Conservation (phyloP, 2,797 vertebrate species). For the Oceanodroma leucorhoa region DNA sequence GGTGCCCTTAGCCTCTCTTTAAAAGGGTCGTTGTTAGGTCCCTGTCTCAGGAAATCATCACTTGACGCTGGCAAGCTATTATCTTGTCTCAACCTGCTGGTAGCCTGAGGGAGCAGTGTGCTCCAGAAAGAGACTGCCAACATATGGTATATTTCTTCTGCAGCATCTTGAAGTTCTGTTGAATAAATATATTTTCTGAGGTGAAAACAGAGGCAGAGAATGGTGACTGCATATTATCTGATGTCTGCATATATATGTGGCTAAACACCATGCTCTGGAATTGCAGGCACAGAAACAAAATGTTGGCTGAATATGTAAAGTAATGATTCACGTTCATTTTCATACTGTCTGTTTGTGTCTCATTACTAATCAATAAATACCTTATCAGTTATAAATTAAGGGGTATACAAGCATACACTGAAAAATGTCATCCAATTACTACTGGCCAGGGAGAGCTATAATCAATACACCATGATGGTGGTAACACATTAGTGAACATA, state of each 20-base stretch:
- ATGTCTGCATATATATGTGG: no score
- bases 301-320: neutral
- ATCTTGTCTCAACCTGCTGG: neutral
- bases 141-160: neutral
- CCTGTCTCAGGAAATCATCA: neutral
- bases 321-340: neutral
- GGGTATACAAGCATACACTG: neutral
- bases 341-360: neutral
- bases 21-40: neutral
- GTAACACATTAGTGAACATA: neutral
- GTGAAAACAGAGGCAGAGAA: neutral
- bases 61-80: neutral
- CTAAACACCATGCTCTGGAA: neutral
- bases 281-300: neutral
- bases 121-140: neutral
- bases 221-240: neutral
- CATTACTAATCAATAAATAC: constrained; percentile 6
- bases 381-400: neutral
- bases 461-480: neutral
- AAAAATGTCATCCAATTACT: neutral
- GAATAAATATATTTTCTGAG: neutral
- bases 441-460: neutral
- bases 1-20: neutral
- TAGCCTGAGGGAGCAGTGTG: neutral
- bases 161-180: neutral